Conservation (phyloP, 2,888 invertebrate species). For the Drosophila histrio region DNA sequence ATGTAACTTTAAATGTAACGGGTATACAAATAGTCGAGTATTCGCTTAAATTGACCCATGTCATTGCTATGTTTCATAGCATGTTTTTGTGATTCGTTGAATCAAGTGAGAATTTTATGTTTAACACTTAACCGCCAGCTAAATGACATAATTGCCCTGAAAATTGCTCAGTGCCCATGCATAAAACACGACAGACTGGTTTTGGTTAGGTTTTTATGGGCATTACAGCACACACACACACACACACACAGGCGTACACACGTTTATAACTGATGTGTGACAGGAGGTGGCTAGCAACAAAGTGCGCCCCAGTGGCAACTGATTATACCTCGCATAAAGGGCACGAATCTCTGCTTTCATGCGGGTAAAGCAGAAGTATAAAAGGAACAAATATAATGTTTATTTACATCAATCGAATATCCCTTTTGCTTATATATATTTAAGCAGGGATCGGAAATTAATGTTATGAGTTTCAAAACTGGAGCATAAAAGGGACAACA, state of each 20-base stretch:
- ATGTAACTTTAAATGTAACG: neutral
- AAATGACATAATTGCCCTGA: slow-evolving; percentile 59
- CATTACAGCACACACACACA: neutral
- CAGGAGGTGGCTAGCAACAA: slow-evolving; percentile 8
- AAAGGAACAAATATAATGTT: no score
- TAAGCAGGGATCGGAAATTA: no score
- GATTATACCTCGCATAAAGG: slow-evolving; percentile 12
- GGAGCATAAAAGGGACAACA: neutral
- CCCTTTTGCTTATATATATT: no score
- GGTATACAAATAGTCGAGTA: slow-evolving; percentile 23
- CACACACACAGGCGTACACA: neutral
- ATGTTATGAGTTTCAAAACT: no score
- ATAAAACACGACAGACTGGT: slow-evolving; percentile 29
- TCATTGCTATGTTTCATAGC: slow-evolving; percentile 20
- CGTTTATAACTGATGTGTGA: slow-evolving; percentile 10
- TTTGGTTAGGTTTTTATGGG: slow-evolving; percentile 27
- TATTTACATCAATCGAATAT: no score
- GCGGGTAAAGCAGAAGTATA: neutral
- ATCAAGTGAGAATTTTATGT: slow-evolving; percentile 52
- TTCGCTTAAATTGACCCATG: neutral
- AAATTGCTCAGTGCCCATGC: slow-evolving; percentile 46
- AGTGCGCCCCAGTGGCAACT: slow-evolving; percentile 28
- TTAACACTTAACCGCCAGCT: slow-evolving; percentile 50
- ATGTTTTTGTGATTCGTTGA: slow-evolving; percentile 39
- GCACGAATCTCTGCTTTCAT: neutral